Percentiles rank a stretch among this genome's conserved stretches.
Conservation (phyloP, 1,140 invertebrate species). For the Asbolus verrucosus region DNA sequence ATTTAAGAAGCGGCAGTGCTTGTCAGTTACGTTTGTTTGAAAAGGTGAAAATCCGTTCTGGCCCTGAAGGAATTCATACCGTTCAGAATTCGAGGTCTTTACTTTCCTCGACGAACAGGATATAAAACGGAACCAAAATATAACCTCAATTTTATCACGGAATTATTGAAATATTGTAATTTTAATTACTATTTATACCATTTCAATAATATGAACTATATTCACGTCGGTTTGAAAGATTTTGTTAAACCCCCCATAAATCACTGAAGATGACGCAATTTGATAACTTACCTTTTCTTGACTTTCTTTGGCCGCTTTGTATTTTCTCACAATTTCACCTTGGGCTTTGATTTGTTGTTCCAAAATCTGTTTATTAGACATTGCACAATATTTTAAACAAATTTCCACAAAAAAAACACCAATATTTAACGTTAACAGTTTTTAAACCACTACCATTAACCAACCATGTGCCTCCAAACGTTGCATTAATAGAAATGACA, state of each 20-base stretch:
- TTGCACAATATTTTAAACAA: constrained; percentile 41
- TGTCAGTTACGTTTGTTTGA: constrained; percentile 48
- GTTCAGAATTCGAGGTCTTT: constrained; percentile 20
- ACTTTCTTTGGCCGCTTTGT: constrained; percentile 84
- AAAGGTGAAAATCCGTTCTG: constrained; percentile 50
- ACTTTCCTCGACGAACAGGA: constrained; percentile 28
- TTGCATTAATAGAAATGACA: too few species aligned
- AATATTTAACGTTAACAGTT: not conserved
- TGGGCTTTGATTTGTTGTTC: constrained; percentile 81
- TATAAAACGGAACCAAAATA: constrained; percentile 24
- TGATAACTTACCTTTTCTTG: constrained; percentile 73
- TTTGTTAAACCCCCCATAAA: not conserved
- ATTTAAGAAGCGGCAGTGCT: constrained; percentile 60
- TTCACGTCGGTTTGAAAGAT: too few species aligned
- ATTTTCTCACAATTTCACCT: constrained; percentile 82
- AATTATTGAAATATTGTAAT: too few species aligned
- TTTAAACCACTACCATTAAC: too few species aligned
- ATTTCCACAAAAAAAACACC: constrained; percentile 6
- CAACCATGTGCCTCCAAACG: constrained; percentile 10
- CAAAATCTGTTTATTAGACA: constrained; percentile 66
- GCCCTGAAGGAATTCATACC: constrained; percentile 47
- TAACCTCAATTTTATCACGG: constrained; percentile 6
- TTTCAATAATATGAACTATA: too few species aligned
- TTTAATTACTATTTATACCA: too few species aligned
- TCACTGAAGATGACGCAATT: constrained; percentile 44